Base-by-base conservation (phyloP, 2,888 invertebrate genomes). In the Lochmaea capreae region DNA sequence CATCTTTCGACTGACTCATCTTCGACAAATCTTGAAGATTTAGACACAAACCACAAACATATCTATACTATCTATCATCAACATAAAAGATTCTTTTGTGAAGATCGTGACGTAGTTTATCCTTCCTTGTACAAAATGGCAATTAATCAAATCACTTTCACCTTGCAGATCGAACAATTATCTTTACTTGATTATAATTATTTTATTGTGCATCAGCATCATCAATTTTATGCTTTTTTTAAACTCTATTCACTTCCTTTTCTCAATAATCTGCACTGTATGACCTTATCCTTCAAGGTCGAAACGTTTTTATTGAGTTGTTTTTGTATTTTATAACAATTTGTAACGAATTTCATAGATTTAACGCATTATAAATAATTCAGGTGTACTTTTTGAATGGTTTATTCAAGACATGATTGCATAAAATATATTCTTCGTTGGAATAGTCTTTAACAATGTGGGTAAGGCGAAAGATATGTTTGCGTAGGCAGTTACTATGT, bases 361-460 rank as follows among this genome's bases (percentile, higher is more conserved):
- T 54, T 54, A 59, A 59, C 12, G 33, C 33, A 26, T 2, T 12
- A 59, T 59, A 8, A 33, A 59, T 59, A 59, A 59, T 59, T 59
- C 59, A 59, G n/a, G 4, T 14, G 22, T 57, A 10, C 22, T 58
- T n/a, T 59, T 33, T 59, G 33, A 59, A 59, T 59, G 59, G 59
- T 59, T 26, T 26, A 59, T 59, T 26, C 59, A 22, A 59, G 5
- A 16, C 59, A 33, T 57, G 57, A 57, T 57, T 57, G 22, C 4
- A 57, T 2, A 26, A 1, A 26, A 59, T 14, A 33, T 59, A 59
- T 26, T 59, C 59, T n/a, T 59, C 59, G 33, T 59, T 59, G 59
- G 33, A 59, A 59, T 59, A 59, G 12, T 59, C 59, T 26, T 33
- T 59, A 59, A 59, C 22, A 26, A 59, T 26, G 59, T 59, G 59